Conservation (phyloP, 2,888 invertebrate species). For the Drosophila borborema region DNA sequence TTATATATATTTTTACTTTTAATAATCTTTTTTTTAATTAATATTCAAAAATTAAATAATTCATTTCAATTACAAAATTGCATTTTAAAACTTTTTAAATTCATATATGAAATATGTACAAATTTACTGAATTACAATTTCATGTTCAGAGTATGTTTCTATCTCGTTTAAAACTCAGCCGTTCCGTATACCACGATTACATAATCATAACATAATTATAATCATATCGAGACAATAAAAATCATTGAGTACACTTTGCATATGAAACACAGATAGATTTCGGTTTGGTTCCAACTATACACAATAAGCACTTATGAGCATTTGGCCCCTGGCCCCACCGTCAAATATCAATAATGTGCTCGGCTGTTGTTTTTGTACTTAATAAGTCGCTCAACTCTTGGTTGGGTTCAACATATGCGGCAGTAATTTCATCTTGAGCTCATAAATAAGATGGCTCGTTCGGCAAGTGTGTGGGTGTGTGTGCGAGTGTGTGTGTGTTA, state of each 20-base stretch:
- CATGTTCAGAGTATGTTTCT: no score
- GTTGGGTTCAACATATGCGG: slow-evolving; percentile 63
- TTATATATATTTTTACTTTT: not conserved
- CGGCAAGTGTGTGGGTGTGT: slow-evolving; percentile 25
- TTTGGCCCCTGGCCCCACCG: slow-evolving; percentile 25
- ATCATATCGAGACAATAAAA: slow-evolving; percentile 33
- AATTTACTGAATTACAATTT: no score
- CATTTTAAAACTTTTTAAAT: no score
- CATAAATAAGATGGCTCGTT: slow-evolving; percentile 72
- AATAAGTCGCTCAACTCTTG: slow-evolving; percentile 67
- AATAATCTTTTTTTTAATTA: no score
- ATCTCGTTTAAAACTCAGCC: no score
- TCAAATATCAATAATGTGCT: slow-evolving; percentile 67
- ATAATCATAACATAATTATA: slow-evolving; percentile 32
- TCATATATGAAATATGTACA: no score
- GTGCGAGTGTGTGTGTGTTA: slow-evolving; percentile 50
- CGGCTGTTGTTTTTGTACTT: slow-evolving; percentile 62
- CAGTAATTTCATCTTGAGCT: slow-evolving; percentile 71
- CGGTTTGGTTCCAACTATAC: slow-evolving; percentile 7
- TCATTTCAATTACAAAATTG: no score
- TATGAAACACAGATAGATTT: slow-evolving; percentile 32
- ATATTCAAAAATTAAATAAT: no score
- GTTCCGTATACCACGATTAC: not conserved
- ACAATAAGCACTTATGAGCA: slow-evolving; percentile 23
- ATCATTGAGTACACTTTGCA: slow-evolving; percentile 32